Conservation (phyloP, 2,113 vertebrate genomes). For the Loxodonta africana region DNA sequence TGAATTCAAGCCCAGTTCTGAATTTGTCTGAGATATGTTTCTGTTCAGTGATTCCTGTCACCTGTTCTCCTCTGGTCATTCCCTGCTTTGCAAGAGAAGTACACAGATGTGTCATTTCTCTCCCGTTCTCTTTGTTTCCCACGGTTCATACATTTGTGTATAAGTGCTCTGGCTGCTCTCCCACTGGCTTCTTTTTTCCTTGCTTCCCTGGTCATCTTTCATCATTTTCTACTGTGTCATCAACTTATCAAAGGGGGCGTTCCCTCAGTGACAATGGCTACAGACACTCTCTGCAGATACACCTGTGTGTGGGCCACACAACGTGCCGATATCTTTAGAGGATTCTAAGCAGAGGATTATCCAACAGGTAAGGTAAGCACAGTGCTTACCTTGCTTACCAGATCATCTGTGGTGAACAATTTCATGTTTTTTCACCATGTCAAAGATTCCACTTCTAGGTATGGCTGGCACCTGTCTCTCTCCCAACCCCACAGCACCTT, state of each 20-base stretch:
- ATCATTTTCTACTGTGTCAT: neutral
- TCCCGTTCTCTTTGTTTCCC: neutral
- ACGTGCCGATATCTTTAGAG: neutral
- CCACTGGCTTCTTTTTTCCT: neutral
- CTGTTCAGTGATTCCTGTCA: fast-evolving
- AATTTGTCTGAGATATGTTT: neutral
- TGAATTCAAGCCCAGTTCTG: fast-evolving
- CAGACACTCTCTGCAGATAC: neutral
- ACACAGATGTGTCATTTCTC: neutral
- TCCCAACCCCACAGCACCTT: too few relatives aligned
- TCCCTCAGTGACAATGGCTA: neutral
- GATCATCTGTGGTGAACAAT: too few relatives aligned
- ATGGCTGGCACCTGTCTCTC: too few relatives aligned
- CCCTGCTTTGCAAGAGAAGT: fast-evolving
- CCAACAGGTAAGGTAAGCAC: too few relatives aligned
- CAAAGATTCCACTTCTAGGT: too few relatives aligned
- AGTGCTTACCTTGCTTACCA: too few relatives aligned
- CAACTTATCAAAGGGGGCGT: neutral
- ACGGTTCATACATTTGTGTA: fast-evolving
- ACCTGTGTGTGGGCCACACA: neutral
- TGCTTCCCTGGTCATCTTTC: neutral
- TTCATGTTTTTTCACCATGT: too few relatives aligned
- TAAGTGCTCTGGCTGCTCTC: fast-evolving
- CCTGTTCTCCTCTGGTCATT: neutral
- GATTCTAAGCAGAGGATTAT: neutral